Conservation (phyloP, 2,797 vertebrate species). For the Crenuchus spilurus region DNA sequence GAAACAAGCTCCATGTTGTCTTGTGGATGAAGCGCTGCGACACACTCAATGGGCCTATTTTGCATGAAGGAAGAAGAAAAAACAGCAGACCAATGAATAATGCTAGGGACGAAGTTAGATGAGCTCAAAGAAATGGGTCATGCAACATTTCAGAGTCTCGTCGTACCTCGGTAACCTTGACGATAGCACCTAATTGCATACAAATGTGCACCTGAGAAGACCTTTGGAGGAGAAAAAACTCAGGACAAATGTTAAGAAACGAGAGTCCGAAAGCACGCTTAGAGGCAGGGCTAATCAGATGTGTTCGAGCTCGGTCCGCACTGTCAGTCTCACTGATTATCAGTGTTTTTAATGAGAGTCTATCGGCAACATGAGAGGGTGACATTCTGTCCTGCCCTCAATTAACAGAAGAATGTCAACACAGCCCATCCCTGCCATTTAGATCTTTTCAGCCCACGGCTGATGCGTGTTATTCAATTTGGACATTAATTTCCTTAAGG, state of each 20-base stretch:
- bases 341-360: slow-evolving; percentile 29
- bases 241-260: not conserved
- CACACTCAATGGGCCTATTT: slow-evolving; percentile 1
- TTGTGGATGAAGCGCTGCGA: not conserved
- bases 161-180: not conserved
- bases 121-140: slow-evolving; percentile 19
- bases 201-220: slow-evolving; percentile 8
- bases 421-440: slow-evolving; percentile 14
- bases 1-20: not conserved
- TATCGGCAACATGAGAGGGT: slow-evolving; percentile 24
- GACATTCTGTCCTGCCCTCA: slow-evolving; percentile 39
- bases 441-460: not conserved
- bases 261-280: not conserved
- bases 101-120: not conserved
- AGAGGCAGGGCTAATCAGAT: not conserved
- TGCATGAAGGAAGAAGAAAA: slow-evolving; percentile 4
- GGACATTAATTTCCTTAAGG: slow-evolving; percentile 30
- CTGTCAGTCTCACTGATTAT: slow-evolving; percentile 22
- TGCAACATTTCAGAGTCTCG: not conserved
- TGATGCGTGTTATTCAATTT: slow-evolving; percentile 25
- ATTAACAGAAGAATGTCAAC: slow-evolving; percentile 45
- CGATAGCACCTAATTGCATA: slow-evolving; percentile 24
- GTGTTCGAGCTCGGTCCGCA: not conserved
- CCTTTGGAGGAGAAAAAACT: not conserved
- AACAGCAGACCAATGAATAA: not conserved